Base-by-base conservation (phyloP, 30 jellyfish, hydroid and myxozoan genomes). In the Aurelia sp. region DNA sequence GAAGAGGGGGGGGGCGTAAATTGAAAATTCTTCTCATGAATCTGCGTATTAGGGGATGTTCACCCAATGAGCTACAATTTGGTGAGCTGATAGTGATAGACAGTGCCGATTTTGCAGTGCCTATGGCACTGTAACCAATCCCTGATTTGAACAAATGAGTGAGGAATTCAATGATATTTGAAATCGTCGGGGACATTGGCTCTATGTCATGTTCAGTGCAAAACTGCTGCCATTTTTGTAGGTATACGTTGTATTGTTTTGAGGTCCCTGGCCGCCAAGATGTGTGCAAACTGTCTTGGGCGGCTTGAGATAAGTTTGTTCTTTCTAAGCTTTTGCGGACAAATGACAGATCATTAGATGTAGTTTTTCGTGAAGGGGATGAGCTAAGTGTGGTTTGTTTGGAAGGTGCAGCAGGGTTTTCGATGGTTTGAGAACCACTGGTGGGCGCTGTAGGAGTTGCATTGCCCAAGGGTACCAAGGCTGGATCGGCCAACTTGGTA, bases 401-500 rank as follows among this genome's bases (percentile, higher is more conserved):
- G 92, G 92, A 19, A 82, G 69, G 3, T 5, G 55, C 55, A 82
- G 86, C 7, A 44, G n/a, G 11, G 59, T 35, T 13, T 35, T 67
- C 13, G 37, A 4, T 65, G 66, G 30, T n/a, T 16, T 35, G 4
- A 82, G 7, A 6, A 71, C 27, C 6, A 82, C 57, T 27, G 86
- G 92, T n/a, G n/a, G n/a, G n/a, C n/a, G n/a, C n/a, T n/a, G n/a
- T n/a, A 10, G 67, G 21, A 10, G 40, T 61, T 48, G 18, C 68
- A 62, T 22, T 52, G 63, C 11, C 41, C 0, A 13, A 7, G 12
- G 74, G 66, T 9, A 80, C 90, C 90, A 80, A 6, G 65, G 41
- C 52, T 80, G 83, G 6, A 83, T 65, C 9, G 90, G 90, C 90
- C 90, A 80, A n/a, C 67, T n/a, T n/a, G n/a, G n/a, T n/a, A n/a